phyloP scores from a whole-genome alignment of 2,888 invertebrate genomes.

The Conops quadrifasciatus region DNA sequence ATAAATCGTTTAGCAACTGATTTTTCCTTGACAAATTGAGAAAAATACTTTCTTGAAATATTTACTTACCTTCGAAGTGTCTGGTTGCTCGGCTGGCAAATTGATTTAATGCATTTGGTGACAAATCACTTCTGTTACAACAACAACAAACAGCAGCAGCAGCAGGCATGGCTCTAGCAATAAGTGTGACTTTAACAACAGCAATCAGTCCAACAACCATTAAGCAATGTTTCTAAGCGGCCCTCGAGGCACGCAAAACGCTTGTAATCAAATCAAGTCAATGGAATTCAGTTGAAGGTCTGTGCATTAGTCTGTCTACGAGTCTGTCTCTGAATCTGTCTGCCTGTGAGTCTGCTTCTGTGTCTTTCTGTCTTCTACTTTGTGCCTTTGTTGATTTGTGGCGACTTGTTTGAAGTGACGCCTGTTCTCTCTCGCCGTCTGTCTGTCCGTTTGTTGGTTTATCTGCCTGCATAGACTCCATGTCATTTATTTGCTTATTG shows the following conservation, averaged over 20 bases:
- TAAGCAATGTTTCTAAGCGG: not conserved
- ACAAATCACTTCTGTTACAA: constrained; percentile 30
- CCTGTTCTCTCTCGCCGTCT: not conserved
- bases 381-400: not conserved
- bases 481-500: too few species aligned
- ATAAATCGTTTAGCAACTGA: too few species aligned
- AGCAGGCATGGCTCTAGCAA: not conserved
- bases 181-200: not conserved
- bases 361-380: not conserved
- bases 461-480: too few species aligned
- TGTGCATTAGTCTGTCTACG: not conserved
- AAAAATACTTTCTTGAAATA: too few species aligned
- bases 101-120: constrained; percentile 21
- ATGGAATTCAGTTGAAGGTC: too few species aligned
- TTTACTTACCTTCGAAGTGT: too few species aligned
- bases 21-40: too few species aligned
- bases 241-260: too few species aligned
- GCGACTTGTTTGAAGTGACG: not conserved
- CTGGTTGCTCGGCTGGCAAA: too few species aligned
- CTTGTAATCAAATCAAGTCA: too few species aligned
- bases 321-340: not conserved
- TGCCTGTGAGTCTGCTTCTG: not conserved
- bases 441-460: too few species aligned
- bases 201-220: not conserved
- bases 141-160: not conserved